These are phyloP conservation scores for Coregonus ussuriensis DNA, from an alignment of 2,797 vertebrate genomes.

Conservation along the genomic window DNA sequence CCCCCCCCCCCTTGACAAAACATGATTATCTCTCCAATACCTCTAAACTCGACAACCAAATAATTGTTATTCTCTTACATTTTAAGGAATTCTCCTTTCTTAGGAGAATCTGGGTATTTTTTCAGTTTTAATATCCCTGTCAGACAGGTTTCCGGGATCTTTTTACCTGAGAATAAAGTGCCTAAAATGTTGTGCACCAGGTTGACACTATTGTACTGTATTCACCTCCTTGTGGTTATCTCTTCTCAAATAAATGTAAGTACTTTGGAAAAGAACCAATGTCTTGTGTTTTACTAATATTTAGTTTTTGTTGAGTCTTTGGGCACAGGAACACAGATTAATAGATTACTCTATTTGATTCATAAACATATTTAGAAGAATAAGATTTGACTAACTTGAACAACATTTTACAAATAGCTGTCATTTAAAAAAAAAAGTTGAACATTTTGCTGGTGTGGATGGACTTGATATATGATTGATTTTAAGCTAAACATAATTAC, in stretches of 20 bases:
- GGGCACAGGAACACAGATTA: not conserved
- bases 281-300: not conserved
- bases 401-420: no score
- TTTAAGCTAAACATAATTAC: no score
- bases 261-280: conserved; percentile 45
- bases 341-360: not conserved
- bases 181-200: conserved; percentile 72
- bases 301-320: not conserved
- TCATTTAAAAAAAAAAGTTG: no score
- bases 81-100: conserved; percentile 6
- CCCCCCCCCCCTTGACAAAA: not conserved
- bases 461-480: no score
- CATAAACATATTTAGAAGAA: no score
- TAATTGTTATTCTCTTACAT: conserved; percentile 32
- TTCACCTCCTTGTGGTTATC: conserved; percentile 59
- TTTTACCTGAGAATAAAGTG: conserved; percentile 66
- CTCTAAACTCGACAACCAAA: conserved; percentile 44
- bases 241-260: conserved; percentile 73
- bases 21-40: not conserved
- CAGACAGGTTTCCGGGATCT: conserved; percentile 43
- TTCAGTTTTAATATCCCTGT: conserved; percentile 20
- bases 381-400: no score
- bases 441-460: no score
- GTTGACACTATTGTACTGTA: conserved; percentile 74
- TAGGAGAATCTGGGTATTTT: no score